Conservation (phyloP, 2,113 vertebrate genomes). For the Chauna torquata region DNA sequence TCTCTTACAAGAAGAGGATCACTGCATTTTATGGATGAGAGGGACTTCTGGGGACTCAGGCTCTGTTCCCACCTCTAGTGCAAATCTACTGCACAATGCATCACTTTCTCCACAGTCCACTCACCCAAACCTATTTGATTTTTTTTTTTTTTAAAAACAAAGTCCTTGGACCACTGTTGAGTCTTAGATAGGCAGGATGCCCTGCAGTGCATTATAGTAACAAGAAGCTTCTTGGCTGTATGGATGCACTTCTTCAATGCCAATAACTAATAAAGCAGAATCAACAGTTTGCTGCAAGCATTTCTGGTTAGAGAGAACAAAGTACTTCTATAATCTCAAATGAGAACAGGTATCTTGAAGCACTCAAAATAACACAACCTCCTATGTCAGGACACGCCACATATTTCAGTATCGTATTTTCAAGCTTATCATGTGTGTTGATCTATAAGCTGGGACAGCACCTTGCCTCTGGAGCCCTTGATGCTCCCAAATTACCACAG, state of each 20-base stretch:
- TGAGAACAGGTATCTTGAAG: neutral
- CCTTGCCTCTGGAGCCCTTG: neutral
- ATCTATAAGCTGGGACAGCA: neutral
- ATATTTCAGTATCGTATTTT: neutral
- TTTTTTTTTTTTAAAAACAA: neutral
- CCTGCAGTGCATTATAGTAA: neutral
- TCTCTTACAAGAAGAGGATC: neutral
- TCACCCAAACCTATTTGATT: neutral
- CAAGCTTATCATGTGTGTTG: neutral
- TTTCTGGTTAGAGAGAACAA: conserved; percentile 1
- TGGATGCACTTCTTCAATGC: neutral
- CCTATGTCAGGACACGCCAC: neutral
- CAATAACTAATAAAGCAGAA: conserved; percentile 12
- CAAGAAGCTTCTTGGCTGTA: neutral
- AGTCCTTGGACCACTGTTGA: neutral
- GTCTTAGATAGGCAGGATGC: neutral
- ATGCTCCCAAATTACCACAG: neutral
- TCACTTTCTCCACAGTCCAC: neutral
- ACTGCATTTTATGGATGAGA: neutral
- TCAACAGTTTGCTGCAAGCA: conserved; percentile 15
- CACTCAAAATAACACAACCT: neutral
- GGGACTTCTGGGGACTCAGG: neutral
- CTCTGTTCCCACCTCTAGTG: neutral
- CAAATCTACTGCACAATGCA: neutral
- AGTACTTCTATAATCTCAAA: neutral